Conservation (phyloP, 1,140 invertebrate genomes). For the Dryas iulia region DNA sequence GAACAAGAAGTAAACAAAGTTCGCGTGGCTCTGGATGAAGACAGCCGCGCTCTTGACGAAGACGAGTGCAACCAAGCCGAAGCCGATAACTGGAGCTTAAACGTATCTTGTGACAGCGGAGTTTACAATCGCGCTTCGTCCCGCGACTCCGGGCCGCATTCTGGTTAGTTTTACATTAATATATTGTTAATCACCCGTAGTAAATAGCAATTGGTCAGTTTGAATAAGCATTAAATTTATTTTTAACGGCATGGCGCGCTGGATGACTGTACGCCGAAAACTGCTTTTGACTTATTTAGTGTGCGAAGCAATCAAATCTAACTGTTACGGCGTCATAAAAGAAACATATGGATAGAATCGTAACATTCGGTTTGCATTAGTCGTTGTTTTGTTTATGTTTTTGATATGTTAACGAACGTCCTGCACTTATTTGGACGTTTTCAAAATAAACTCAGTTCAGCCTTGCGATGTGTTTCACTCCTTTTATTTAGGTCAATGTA, state of each 20-base stretch:
- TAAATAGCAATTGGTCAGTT: constrained; percentile 36
- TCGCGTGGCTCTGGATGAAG: constrained; percentile 73
- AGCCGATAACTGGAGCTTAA: constrained; percentile 76
- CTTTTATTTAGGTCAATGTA: constrained; percentile 75
- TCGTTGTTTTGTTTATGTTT: constrained; percentile 75
- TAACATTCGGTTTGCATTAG: constrained; percentile 49
- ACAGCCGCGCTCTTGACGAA: constrained; percentile 71
- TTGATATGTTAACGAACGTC: constrained; percentile 71
- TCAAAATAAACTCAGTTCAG: constrained; percentile 70
- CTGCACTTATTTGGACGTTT: constrained; percentile 68
- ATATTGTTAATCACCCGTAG: constrained; percentile 32
- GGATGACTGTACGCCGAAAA: constrained; percentile 43
- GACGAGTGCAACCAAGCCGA: constrained; percentile 70
- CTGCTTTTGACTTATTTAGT: constrained; percentile 64
- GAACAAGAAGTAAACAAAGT: constrained; percentile 78
- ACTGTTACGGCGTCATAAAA: constrained; percentile 56
- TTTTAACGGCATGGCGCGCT: constrained; percentile 47
- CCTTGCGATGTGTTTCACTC: constrained; percentile 67
- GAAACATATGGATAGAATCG: constrained; percentile 53
- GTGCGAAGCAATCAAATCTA: constrained; percentile 38
- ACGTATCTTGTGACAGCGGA: constrained; percentile 80
- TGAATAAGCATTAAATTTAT: constrained; percentile 55
- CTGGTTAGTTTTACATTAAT: constrained; percentile 57
- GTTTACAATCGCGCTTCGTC: constrained; percentile 81
- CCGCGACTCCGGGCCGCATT: constrained; percentile 78